These are phyloP conservation scores for Orchestia grillus DNA, from an alignment of 1,140 invertebrate genomes.

Conservation along the genomic window DNA sequence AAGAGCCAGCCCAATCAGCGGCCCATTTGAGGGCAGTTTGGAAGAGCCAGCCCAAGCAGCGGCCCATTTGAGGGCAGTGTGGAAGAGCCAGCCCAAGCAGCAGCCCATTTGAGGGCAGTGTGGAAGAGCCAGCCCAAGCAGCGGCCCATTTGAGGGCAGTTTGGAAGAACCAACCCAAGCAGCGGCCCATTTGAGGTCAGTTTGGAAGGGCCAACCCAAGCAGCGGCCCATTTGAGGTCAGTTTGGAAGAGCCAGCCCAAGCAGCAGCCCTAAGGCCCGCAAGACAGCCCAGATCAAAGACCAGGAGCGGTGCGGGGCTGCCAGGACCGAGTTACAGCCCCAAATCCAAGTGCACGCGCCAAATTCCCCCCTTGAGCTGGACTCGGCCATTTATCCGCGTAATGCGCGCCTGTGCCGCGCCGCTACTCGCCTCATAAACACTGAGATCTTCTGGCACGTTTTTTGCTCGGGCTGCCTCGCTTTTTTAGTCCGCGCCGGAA, in stretches of 20 bases:
- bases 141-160: not conserved
- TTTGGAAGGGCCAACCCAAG: not conserved
- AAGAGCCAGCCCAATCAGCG: too few relatives aligned
- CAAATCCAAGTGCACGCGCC: not conserved
- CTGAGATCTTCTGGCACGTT: not conserved
- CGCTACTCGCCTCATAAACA: constrained; percentile 18
- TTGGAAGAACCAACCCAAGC: not conserved
- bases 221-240: not conserved
- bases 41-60: not conserved
- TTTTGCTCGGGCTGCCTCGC: not conserved
- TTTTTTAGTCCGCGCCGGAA: not conserved
- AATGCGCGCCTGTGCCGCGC: constrained; percentile 40
- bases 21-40: too few relatives aligned
- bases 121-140: not conserved
- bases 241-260: not conserved
- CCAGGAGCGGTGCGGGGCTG: not conserved
- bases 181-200: not conserved
- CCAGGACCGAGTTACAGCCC: not conserved
- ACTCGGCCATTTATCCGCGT: constrained; percentile 12
- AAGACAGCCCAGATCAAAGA: not conserved
- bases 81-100: not conserved
- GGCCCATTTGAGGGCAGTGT: not conserved
- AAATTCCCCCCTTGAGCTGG: not conserved
- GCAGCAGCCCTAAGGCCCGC: not conserved
- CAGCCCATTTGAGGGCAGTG: too few relatives aligned